phyloP scores from a whole-genome alignment of 1,140 invertebrate species.

The Meloidogyne hapla region DNA sequence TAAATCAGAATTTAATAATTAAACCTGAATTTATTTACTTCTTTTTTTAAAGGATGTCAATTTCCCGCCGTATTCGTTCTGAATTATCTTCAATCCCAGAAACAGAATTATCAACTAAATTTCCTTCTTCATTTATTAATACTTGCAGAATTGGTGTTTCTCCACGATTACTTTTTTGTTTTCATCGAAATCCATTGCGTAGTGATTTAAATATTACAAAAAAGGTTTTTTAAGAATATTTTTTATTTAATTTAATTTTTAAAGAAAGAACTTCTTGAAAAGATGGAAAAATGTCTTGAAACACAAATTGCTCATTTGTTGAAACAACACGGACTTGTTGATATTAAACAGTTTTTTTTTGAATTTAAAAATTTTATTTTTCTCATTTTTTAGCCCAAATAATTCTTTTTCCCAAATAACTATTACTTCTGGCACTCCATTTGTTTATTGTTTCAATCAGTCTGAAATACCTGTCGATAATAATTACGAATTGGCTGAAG shows the following conservation, averaged over 20 bases:
- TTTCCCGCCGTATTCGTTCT: neutral
- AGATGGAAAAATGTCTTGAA: conserved; percentile 38
- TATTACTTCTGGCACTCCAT: conserved; percentile 25
- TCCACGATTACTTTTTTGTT: conserved; percentile 28
- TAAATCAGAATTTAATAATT: too few species aligned
- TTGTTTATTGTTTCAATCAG: conserved; percentile 27
- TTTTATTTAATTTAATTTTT: neutral
- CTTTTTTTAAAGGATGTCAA: neutral
- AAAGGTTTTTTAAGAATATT: conserved; percentile 30
- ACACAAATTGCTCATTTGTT: conserved; percentile 25
- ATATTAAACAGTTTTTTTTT: conserved; percentile 16
- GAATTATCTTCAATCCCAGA: neutral
- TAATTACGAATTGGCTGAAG: conserved; percentile 10
- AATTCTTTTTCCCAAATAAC: conserved; percentile 19
- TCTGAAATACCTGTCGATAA: conserved; percentile 13
- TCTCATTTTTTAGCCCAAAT: conserved; percentile 7
- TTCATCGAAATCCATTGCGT: conserved; percentile 35
- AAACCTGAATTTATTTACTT: neutral
- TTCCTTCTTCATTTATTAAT: conserved; percentile 2
- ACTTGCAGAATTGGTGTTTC: conserved; percentile 18
- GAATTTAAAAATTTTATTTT: neutral
- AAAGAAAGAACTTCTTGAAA: conserved; percentile 39
- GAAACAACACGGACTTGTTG: conserved; percentile 37
- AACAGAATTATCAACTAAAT: neutral
- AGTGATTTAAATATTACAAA: conserved; percentile 27